Percentiles rank a stretch among this genome's conserved stretches.
Evolutionary conservation across 2,113 vertebrate genomes (phyloP).

Genomic region (Saguinus midas): DNA sequence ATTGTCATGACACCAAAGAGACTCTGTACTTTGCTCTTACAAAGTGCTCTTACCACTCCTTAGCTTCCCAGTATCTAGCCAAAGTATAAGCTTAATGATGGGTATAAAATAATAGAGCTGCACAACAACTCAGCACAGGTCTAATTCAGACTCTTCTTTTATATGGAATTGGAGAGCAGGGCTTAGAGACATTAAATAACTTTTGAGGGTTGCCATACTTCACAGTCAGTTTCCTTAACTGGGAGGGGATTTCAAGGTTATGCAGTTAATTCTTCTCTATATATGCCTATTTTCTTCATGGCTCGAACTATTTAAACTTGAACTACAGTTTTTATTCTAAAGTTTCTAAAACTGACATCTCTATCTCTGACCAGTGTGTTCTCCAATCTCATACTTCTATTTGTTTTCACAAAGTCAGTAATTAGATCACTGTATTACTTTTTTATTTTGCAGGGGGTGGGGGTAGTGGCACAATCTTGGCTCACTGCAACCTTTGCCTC

Average conservation of each 20-base stretch:
- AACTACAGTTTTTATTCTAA: slow-evolving; percentile 23
- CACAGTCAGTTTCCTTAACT: slow-evolving; percentile 4
- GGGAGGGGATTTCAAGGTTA: neutral
- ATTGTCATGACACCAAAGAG: slow-evolving; percentile 12
- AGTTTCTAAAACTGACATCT: slow-evolving; percentile 12
- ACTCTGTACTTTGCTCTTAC: neutral
- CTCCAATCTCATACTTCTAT: neutral
- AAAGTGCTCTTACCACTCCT: neutral
- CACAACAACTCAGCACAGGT: neutral
- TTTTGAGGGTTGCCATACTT: neutral
- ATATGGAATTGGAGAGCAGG: neutral
- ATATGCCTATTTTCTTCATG: neutral
- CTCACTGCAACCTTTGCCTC: too few species aligned
- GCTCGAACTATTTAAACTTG: neutral
- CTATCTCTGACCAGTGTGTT: neutral
- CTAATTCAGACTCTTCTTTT: slow-evolving; percentile 13
- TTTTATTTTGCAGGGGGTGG: neutral
- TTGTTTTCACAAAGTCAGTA: neutral
- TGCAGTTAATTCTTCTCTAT: neutral
- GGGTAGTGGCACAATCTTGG: too few species aligned
- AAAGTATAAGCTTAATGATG: slow-evolving; percentile 16
- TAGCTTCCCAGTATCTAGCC: neutral
- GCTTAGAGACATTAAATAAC: neutral
- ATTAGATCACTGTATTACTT: neutral
- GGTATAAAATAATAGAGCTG: slow-evolving; percentile 32